phyloP scores from a whole-genome alignment of 1,140 invertebrate genomes.

The Drosophila auraria region DNA sequence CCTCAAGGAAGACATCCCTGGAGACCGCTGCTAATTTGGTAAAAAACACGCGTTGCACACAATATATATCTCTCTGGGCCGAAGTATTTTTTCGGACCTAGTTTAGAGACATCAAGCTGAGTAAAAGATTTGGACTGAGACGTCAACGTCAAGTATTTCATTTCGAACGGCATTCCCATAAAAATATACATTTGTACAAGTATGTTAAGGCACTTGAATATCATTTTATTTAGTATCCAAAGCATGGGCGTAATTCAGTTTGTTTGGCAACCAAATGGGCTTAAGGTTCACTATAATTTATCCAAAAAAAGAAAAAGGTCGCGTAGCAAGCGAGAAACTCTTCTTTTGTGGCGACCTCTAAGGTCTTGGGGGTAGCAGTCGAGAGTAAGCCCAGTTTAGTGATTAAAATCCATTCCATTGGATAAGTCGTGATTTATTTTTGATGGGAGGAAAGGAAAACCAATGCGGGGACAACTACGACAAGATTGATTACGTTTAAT shows the following conservation, averaged over 20 bases:
- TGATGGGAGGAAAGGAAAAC: constrained; percentile 58
- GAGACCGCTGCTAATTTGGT: constrained; percentile 23
- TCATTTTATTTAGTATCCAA: constrained; percentile 13
- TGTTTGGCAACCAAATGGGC: constrained; percentile 3
- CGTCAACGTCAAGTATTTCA: not conserved
- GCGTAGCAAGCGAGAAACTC: not conserved
- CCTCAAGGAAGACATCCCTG: constrained; percentile 24
- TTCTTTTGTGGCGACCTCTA: not conserved
- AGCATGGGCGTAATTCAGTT: not conserved
- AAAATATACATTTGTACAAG: not conserved
- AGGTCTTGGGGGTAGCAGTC: no score
- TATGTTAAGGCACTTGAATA: constrained; percentile 2
- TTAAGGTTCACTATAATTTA: not conserved
- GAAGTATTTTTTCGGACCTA: constrained; percentile 2
- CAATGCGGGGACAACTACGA: constrained; percentile 52
- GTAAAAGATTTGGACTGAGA: not conserved
- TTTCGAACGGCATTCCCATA: not conserved
- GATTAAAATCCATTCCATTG: constrained; percentile 17
- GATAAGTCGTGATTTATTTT: constrained; percentile 37
- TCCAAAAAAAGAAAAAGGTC: not conserved
- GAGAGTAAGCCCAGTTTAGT: constrained; percentile 3
- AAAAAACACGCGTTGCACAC: not conserved
- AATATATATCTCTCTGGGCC: constrained; percentile 7
- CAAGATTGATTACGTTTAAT: constrained; percentile 80
- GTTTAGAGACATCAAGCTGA: not conserved